Percentiles rank a stretch among this genome's conserved stretches.
phyloP scores from a whole-genome alignment of 2,797 vertebrate genomes.

The Danionella dracula region DNA sequence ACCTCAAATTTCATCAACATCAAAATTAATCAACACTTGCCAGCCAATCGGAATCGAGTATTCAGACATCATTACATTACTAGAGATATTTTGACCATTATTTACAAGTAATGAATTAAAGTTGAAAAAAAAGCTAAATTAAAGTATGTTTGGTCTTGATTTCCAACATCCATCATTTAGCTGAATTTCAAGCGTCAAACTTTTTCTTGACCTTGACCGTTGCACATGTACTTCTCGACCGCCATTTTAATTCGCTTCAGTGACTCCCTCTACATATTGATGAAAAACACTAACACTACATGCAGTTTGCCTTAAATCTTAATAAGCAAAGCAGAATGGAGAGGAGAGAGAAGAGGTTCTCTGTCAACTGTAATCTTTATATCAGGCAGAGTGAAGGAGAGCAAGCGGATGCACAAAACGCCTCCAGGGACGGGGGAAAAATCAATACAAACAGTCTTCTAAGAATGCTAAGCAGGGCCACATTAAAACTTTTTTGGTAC shows the following conservation, averaged over 20 bases:
- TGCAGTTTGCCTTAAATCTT: neutral
- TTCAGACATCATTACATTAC: too few species aligned
- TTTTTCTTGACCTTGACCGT: too few species aligned
- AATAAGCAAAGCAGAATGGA: neutral
- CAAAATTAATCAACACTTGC: too few species aligned
- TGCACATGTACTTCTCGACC: too few species aligned
- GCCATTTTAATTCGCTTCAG: neutral
- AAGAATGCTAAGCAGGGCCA: slow-evolving; percentile 53
- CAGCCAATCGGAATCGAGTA: too few species aligned
- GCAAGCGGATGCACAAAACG: slow-evolving; percentile 8
- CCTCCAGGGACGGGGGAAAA: slow-evolving; percentile 31
- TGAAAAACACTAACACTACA: neutral
- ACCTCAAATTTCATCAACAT: too few species aligned
- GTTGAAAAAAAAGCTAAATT: too few species aligned
- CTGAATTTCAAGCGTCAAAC: neutral
- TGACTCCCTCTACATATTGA: neutral
- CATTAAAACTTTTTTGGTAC: slow-evolving; percentile 31
- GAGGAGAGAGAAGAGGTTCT: neutral
- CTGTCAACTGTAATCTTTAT: slow-evolving; percentile 1
- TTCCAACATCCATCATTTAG: too few species aligned
- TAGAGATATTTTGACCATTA: too few species aligned
- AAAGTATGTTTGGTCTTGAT: too few species aligned
- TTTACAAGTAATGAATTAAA: too few species aligned
- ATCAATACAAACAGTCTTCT: slow-evolving; percentile 49
- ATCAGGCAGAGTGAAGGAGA: neutral